Conservation (phyloP, 2,888 invertebrate genomes). For the Osmoderma eremita region DNA sequence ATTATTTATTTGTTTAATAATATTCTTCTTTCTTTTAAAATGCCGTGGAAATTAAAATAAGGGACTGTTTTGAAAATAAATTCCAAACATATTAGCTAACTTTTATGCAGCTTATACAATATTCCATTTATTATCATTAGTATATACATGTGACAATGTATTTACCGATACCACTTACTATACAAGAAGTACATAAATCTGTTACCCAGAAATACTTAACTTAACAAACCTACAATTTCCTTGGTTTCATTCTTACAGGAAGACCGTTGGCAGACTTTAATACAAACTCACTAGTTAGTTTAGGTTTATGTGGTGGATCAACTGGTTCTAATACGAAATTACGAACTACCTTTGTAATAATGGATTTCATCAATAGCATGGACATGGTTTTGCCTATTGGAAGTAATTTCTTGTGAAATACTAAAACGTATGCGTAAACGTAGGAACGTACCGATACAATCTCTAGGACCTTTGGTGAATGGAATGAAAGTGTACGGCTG, state of each 20-base stretch:
- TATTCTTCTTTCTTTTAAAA: too few species aligned
- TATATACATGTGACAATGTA: too few species aligned
- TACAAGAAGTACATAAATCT: too few species aligned
- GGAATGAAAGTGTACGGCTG: conserved; percentile 62
- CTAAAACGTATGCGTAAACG: background rate
- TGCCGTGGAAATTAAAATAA: too few species aligned
- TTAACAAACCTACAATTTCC: background rate
- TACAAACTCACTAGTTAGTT: conserved; percentile 28
- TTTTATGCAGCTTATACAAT: too few species aligned
- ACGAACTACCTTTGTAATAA: conserved; percentile 21
- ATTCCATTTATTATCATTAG: too few species aligned
- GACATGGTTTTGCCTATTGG: conserved; percentile 34
- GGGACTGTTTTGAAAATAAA: too few species aligned
- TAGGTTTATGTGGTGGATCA: conserved; percentile 31
- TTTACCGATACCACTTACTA: too few species aligned
- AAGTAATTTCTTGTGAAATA: background rate
- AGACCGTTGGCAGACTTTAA: conserved; percentile 37
- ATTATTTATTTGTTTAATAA: too few species aligned
- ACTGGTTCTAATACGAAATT: conserved; percentile 33
- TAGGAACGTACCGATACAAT: conserved; percentile 17
- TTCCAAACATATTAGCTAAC: too few species aligned
- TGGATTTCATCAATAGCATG: conserved; percentile 34
- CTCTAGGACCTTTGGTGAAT: conserved; percentile 52
- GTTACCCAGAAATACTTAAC: too few species aligned
- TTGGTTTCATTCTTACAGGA: conserved; percentile 3